Base-by-base conservation (phyloP, 2,888 invertebrate species). In the Buathra laborator region DNA sequence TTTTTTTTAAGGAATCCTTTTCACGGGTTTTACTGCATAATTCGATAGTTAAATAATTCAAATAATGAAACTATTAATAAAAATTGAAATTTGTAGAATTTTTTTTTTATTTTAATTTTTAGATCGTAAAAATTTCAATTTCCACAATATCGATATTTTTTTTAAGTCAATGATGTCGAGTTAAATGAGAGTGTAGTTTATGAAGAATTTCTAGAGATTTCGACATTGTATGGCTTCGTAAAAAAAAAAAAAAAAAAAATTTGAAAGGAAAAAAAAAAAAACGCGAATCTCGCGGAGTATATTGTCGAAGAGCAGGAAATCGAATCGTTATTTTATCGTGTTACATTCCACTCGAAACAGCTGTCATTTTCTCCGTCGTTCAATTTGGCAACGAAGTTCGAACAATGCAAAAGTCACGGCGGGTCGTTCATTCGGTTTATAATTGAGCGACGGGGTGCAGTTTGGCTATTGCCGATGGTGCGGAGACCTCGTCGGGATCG, bases 361-460 rank as follows among this genome's bases (percentile, higher is more conserved):
- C 90, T 91, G 91, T 87, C 87, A 59, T 66, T 74, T 79, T 74
- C 81, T 83, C 70, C 51, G 51, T 64, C 19, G 29, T 85, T 46
- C 24, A 53, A 16, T 53, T 68, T 76, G 16, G 81, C 24, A 72
- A 84, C 46, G 72, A 83, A 77, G 16, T 74, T 80, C 83, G 82
- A 84, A 90, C 90, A 90, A 90, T 89, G 86, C 78, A 66, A 59
- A 46, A 70, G 46, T 76, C 90, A 56, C 90, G 82, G 89, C 88
- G 83, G 89, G 89, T 86, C 83, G 80, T 86, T 87, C 86, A 89
- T 90, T 90, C 88, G 87, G 64, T 83, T 87, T 88, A 89, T 91
- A 91, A 92, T 92, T 90, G 90, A 90, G 75, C 90, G 76, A 76
- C 90, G 87, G 91, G 90, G 84, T 84, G 77, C 83, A 24, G 24